A percentile compares a stretch with the other conserved stretches of the same genome.
Evolutionary conservation across 2,113 vertebrate species (phyloP).

Genomic region (Cinclus cinclus): DNA sequence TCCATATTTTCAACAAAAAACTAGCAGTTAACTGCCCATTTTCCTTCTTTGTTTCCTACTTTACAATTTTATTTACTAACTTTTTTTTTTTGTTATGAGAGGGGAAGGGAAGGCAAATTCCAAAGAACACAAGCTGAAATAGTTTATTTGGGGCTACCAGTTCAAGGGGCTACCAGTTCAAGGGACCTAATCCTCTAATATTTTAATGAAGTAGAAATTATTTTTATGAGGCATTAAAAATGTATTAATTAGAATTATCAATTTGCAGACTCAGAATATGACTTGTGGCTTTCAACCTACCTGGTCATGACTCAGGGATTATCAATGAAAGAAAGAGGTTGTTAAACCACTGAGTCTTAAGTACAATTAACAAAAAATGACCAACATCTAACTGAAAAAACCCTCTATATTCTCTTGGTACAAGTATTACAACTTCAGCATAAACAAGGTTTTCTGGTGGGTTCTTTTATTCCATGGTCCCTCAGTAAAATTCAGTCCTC

Average conservation of each 20-base stretch:
- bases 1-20: background rate
- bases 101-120: background rate
- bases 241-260: background rate
- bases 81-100: background rate
- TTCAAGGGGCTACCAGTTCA: background rate
- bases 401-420: background rate
- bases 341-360: background rate
- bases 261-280: background rate
- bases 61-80: background rate
- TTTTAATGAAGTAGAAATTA: background rate
- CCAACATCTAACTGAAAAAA: background rate
- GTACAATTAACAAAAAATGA: background rate
- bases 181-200: background rate
- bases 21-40: background rate
- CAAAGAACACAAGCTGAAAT: background rate
- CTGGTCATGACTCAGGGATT: background rate
- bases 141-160: background rate
- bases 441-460: background rate
- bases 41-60: background rate
- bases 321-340: background rate
- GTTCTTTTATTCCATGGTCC: background rate
- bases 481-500: slow-evolving; percentile 48
- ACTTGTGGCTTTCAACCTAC: background rate
- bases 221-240: background rate
- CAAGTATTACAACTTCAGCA: background rate